Evolutionary conservation across 1,140 invertebrate species (phyloP).

Genomic region (Bombus turneri): DNA sequence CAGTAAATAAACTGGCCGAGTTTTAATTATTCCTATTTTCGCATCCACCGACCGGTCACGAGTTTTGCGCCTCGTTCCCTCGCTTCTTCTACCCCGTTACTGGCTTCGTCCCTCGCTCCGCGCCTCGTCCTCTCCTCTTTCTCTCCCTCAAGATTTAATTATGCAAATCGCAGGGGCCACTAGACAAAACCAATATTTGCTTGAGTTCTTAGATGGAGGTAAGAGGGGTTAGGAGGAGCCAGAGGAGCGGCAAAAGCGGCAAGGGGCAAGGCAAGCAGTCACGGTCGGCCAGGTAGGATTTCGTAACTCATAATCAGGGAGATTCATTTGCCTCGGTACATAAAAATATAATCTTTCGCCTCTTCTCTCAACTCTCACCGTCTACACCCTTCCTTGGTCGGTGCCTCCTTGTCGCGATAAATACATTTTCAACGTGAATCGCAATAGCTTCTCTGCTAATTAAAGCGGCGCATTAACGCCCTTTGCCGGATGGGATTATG

Average conservation of each 20-base stretch:
- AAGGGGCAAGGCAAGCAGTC: conserved; percentile 26
- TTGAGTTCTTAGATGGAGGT: conserved; percentile 67
- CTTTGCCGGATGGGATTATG: conserved; percentile 55
- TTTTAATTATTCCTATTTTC: conserved; percentile 74
- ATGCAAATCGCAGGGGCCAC: conserved; percentile 72
- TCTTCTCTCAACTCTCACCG: background rate
- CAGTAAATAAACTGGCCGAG: conserved; percentile 70
- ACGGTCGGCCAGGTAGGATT: conserved; percentile 60
- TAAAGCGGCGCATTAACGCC: conserved; percentile 61
- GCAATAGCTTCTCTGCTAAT: conserved; percentile 60
- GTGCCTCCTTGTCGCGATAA: conserved; percentile 56
- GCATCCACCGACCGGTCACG: conserved; percentile 60
- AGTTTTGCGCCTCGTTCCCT: conserved; percentile 26
- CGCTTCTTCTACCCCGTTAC: background rate
- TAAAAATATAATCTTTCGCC: conserved; percentile 70
- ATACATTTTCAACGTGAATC: conserved; percentile 55
- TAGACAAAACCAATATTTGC: conserved; percentile 79
- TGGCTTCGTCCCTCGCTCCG: no score
- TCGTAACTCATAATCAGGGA: conserved; percentile 68
- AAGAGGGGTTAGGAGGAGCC: conserved; percentile 31
- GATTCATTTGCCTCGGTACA: conserved; percentile 70
- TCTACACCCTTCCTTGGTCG: no score
- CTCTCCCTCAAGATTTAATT: conserved; percentile 69
- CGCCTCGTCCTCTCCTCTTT: background rate
- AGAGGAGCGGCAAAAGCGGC: conserved; percentile 27